Evolutionary conservation across 2,888 invertebrate genomes (phyloP).

Genomic region (Trichogramma dendrolimi): DNA sequence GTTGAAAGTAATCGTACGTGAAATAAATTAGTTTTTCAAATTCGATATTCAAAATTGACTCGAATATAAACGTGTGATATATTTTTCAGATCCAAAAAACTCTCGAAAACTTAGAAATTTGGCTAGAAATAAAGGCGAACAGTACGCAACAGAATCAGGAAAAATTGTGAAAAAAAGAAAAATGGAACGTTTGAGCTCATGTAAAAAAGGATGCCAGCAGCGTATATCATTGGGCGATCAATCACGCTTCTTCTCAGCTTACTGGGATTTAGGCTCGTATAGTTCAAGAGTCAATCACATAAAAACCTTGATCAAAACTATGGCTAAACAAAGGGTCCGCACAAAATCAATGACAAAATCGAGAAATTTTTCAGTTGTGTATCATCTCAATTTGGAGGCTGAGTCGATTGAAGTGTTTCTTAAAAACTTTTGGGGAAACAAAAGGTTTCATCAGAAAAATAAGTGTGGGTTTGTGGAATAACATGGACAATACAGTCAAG

Average conservation of each 20-base stretch:
- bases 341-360: neutral
- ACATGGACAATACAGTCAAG: neutral
- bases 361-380: constrained; percentile 12
- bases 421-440: constrained; percentile 21
- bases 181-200: neutral
- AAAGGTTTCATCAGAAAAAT: constrained; percentile 17
- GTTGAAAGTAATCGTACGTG: no score
- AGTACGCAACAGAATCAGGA: constrained; percentile 5
- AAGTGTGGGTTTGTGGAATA: constrained; percentile 7
- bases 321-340: neutral
- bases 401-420: constrained; percentile 18
- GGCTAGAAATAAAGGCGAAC: constrained; percentile 17
- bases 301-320: neutral
- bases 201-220: constrained; percentile 8
- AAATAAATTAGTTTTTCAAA: no score
- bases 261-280: constrained; percentile 21
- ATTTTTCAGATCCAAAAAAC: no score
- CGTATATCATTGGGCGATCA: constrained; percentile 17
- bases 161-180: constrained; percentile 2
- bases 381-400: constrained; percentile 8
- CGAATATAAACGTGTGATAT: no score
- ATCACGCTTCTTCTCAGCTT: constrained; percentile 14
- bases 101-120: neutral
- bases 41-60: no score
- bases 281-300: constrained; percentile 7